A percentile compares a stretch with the other conserved stretches of the same genome.
Evolutionary conservation across 2,797 vertebrate species (phyloP).

Genomic region (Phalloptychus januarius): DNA sequence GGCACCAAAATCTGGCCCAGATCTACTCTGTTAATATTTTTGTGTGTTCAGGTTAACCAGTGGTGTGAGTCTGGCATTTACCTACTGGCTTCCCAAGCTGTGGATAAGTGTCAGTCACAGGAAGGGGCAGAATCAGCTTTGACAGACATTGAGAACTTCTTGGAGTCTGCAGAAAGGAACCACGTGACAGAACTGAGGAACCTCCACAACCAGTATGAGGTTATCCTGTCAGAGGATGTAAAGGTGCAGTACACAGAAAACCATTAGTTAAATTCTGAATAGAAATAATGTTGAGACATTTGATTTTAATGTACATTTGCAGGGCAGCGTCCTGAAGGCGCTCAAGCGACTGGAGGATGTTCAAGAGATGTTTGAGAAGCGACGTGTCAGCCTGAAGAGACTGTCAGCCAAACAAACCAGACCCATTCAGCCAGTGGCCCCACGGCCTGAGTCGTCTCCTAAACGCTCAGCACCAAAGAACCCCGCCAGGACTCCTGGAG

Average conservation of each 20-base stretch:
- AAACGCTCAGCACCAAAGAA: constrained; percentile 86
- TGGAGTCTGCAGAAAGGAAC: constrained; percentile 85
- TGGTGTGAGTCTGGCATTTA: constrained; percentile 96
- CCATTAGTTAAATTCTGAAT: too few species aligned
- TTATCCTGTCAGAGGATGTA: constrained; percentile 85
- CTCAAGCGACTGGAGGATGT: constrained; percentile 89
- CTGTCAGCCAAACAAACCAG: constrained; percentile 92
- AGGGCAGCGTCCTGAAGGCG: constrained; percentile 86
- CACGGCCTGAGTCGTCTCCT: constrained; percentile 93
- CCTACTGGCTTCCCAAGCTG: constrained; percentile 94
- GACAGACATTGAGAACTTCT: constrained; percentile 88
- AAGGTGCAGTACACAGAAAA: constrained; percentile 79
- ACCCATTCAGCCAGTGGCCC: constrained; percentile 93
- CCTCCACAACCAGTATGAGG: constrained; percentile 90
- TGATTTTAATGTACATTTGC: constrained; percentile 5
- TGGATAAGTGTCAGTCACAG: constrained; percentile 96
- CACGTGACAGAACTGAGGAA: constrained; percentile 87
- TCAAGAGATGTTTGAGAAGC: constrained; percentile 94
- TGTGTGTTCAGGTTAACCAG: constrained; percentile 85
- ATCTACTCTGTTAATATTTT: not conserved
- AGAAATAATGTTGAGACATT: not conserved
- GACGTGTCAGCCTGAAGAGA: constrained; percentile 91
- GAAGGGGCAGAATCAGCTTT: constrained; percentile 93
- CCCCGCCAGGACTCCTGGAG: constrained; percentile 68
- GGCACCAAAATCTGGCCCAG: not conserved